Evolutionary conservation across 2,888 invertebrate genomes (phyloP).

Genomic region (Tenthredo scrophulariae): DNA sequence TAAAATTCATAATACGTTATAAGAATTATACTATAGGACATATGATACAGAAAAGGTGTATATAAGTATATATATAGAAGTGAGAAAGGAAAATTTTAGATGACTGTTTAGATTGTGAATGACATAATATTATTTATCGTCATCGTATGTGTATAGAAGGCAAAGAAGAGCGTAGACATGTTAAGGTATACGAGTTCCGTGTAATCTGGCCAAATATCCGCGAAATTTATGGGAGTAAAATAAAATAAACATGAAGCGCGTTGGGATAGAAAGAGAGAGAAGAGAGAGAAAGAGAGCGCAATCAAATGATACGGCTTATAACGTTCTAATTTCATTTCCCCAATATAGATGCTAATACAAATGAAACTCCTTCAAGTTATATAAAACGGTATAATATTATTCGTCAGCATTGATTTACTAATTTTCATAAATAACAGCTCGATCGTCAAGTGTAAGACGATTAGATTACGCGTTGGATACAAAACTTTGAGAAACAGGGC

Average conservation of each 20-base stretch:
- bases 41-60: not conserved
- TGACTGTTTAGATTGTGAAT: constrained; percentile 3
- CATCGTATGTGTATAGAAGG: not conserved
- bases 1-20: too few species aligned
- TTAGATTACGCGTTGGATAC: constrained; percentile 43
- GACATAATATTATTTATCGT: constrained; percentile 13
- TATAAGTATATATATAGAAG: not conserved
- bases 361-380: constrained; percentile 12
- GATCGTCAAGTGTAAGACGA: constrained; percentile 17
- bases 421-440: constrained; percentile 42
- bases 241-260: constrained; percentile 34
- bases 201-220: constrained; percentile 36
- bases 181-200: not conserved
- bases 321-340: constrained; percentile 46
- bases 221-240: constrained; percentile 35
- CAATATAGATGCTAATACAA: constrained; percentile 46
- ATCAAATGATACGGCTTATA: constrained; percentile 45
- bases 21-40: not conserved
- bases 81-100: too few species aligned
- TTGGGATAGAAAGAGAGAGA: constrained; percentile 24
- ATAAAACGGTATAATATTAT: constrained; percentile 1
- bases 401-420: constrained; percentile 43
- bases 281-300: constrained; percentile 32
- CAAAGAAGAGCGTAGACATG: not conserved
- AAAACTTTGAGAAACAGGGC: not conserved